These are phyloP conservation scores for Rhegmatorhina hoffmannsi DNA, from an alignment of 2,113 vertebrate genomes.

Conservation along the genomic window DNA sequence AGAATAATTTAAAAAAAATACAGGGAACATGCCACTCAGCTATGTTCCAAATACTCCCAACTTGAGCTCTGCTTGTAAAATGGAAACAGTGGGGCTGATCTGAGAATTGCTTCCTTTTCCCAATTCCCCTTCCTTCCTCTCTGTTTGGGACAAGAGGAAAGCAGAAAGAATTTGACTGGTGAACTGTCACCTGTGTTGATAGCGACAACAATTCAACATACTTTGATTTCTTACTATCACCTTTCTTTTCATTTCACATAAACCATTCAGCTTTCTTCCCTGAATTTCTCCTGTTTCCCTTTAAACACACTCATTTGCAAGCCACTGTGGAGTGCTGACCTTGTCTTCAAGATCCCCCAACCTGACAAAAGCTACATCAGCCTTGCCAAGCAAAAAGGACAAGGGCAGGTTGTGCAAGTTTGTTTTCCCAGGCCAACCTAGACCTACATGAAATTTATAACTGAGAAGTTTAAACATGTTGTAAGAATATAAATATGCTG, in stretches of 20 bases:
- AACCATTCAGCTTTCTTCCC: background rate
- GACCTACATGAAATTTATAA: background rate
- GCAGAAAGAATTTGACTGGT: background rate
- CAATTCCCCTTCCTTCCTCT: background rate
- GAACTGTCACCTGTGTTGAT: background rate
- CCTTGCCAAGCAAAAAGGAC: background rate
- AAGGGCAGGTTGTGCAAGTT: constrained; percentile 12
- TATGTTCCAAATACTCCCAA: background rate
- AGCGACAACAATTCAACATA: constrained; percentile 15
- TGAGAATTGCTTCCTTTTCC: background rate
- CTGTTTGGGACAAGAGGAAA: background rate
- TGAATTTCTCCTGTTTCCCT: background rate
- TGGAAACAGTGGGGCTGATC: background rate
- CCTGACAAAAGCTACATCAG: background rate
- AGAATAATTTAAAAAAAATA: background rate
- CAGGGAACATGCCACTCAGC: background rate
- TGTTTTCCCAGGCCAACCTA: constrained; percentile 19
- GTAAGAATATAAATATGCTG: background rate
- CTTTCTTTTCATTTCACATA: background rate
- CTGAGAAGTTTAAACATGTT: constrained; percentile 22
- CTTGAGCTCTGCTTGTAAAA: background rate
- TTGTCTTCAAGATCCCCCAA: background rate
- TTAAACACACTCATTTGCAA: background rate
- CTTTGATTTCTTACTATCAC: constrained; percentile 13
- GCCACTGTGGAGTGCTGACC: background rate